Conservation (phyloP, 2,888 invertebrate genomes). For the Andrena praecox region DNA sequence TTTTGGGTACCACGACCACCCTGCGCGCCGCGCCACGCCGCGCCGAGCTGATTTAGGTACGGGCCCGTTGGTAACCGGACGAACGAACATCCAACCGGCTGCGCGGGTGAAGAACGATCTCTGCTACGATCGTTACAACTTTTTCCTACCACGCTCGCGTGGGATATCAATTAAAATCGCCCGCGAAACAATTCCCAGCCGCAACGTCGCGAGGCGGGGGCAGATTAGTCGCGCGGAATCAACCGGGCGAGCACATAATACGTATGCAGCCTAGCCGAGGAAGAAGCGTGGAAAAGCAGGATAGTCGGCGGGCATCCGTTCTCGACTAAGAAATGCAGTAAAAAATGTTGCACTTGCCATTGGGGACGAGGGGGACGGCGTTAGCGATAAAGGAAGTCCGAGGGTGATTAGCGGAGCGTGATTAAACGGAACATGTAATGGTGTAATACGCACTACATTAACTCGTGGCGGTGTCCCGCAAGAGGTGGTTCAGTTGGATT, state of each 20-base stretch:
- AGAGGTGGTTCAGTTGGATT: slow-evolving; percentile 78
- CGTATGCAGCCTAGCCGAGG: background rate
- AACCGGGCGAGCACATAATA: slow-evolving; percentile 19
- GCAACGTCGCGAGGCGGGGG: slow-evolving; percentile 26
- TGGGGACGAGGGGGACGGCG: slow-evolving; percentile 35
- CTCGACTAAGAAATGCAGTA: background rate
- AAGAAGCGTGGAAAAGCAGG: background rate
- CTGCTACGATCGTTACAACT: slow-evolving; percentile 65
- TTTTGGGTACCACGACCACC: slow-evolving; percentile 57
- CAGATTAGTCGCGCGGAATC: slow-evolving; percentile 31
- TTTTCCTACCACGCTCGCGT: slow-evolving; percentile 56
- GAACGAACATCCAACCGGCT: background rate
- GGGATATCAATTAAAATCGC: slow-evolving; percentile 75
- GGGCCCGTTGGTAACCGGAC: background rate
- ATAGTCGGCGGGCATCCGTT: slow-evolving; percentile 1
- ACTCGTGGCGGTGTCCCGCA: slow-evolving; percentile 76
- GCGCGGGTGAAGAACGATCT: slow-evolving; percentile 2
- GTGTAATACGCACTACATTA: slow-evolving; percentile 74
- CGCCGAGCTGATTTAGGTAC: slow-evolving; percentile 48
- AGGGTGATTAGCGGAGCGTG: slow-evolving; percentile 68
- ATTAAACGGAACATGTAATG: slow-evolving; percentile 79
- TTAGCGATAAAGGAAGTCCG: slow-evolving; percentile 68
- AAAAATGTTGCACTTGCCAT: slow-evolving; percentile 10
- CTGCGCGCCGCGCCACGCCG: slow-evolving; percentile 33
- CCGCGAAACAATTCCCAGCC: background rate